Conservation (phyloP, 2,797 vertebrate genomes). For the Propithecus deckenii region DNA sequence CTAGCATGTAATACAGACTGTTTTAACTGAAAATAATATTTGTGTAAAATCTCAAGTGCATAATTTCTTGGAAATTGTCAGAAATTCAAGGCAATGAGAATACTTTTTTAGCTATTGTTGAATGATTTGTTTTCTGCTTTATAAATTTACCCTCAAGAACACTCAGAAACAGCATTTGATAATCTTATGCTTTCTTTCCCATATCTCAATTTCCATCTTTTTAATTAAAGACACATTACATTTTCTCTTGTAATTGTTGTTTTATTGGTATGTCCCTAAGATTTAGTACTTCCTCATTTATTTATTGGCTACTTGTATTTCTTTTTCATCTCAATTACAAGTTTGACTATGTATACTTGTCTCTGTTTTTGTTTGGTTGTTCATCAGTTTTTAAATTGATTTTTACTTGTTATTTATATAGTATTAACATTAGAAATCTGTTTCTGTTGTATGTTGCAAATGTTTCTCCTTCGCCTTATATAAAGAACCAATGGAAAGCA, state of each 20-base stretch:
- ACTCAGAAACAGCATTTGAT: conserved; percentile 30
- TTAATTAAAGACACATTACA: not conserved
- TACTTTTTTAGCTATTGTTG: not conserved
- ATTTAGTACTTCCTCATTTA: not conserved
- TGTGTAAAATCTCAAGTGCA: not conserved
- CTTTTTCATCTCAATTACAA: not conserved
- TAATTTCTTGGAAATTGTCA: conserved; percentile 38
- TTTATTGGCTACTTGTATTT: not conserved
- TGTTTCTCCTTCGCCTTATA: not conserved
- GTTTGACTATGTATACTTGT: not conserved
- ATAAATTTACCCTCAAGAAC: conserved; percentile 48
- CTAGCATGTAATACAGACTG: not conserved
- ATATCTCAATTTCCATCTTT: not conserved
- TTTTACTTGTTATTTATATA: not conserved
- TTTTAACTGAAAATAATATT: conserved; percentile 53
- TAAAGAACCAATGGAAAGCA: not conserved
- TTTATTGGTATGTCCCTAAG: not conserved
- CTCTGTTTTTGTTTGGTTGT: not conserved
- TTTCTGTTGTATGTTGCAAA: not conserved
- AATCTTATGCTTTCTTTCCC: not conserved
- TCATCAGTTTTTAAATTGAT: not conserved
- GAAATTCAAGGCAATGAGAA: conserved; percentile 25
- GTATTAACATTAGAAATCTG: not conserved
- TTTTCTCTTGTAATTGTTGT: not conserved
- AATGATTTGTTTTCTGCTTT: conserved; percentile 56